Base-by-base conservation (phyloP, 2,797 vertebrate genomes). In the Coregonus sp. region DNA sequence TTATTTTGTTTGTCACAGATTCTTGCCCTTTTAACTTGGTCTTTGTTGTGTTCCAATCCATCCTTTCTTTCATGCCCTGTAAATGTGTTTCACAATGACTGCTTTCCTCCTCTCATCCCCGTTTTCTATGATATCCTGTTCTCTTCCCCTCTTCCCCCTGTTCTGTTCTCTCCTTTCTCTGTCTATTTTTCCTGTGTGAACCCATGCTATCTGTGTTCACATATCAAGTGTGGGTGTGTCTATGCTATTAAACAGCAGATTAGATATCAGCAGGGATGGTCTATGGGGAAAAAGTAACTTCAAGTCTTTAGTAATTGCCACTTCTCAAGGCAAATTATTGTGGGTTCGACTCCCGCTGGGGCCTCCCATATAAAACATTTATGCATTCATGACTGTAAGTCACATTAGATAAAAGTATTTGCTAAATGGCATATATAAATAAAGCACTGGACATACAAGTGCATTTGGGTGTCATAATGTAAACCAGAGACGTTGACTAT, bases 191-290 rank as follows among this genome's bases (percentile, higher is more conserved):
- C 56, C 73, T 81, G 59, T 70, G 76, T 82, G 84, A 82, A 81
- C 72, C 61, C 68, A 73, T 47, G 68, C 66, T 81, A 73, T 87
- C 79, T 80, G 83, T 76, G 75, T 77, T 72, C 76, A 75, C 12
- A 72, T 84, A 81, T 76, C 69, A 76, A 50, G 86, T 82, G 40
- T 47, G 40, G 40, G 84, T 81, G 90, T 85, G 88, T 80, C 79
- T 1, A 66, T 15, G 54, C 73, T 81, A 85, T 89, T 84, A 85
- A 82, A 83, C n/a, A 70, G 61, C 73, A 82, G 84, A 89, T 87
- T 82, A 90, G 84, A 88, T 82, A 81, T 77, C 47, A 72, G 77
- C 47, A 73, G 74, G 69, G 75, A 31, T 35, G 70, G 68, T 76
- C 47, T 70, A 72, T 69, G 78, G 77, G 74, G 76, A 77, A 73